A percentile compares a stretch with the other conserved stretches of the same genome.
phyloP scores from a whole-genome alignment of 1,140 invertebrate genomes.

The Nasonia giraulti region DNA sequence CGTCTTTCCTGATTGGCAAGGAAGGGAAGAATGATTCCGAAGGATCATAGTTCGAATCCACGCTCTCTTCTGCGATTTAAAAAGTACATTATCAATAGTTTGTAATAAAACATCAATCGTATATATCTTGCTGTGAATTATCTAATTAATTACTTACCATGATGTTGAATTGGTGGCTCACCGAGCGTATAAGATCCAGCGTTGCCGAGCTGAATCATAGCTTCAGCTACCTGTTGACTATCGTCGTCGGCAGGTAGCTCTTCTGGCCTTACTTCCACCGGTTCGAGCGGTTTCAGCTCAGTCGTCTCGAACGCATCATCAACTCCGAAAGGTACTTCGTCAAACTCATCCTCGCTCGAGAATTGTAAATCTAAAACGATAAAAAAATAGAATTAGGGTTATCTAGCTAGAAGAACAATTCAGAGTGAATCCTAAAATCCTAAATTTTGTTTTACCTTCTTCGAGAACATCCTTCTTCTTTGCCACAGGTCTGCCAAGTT shows the following conservation, averaged over 20 bases:
- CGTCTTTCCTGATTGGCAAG: slow-evolving; percentile 71
- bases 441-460: slow-evolving; percentile 74
- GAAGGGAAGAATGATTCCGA: slow-evolving; percentile 85
- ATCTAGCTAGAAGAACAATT: not conserved
- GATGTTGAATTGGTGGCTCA: slow-evolving; percentile 72
- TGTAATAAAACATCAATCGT: not conserved
- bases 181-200: slow-evolving; percentile 80
- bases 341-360: slow-evolving; percentile 83
- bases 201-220: slow-evolving; percentile 88
- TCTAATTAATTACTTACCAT: slow-evolving; percentile 59
- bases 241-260: slow-evolving; percentile 78
- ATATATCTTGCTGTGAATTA: slow-evolving; percentile 1
- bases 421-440: not conserved
- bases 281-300: slow-evolving; percentile 70
- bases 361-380: slow-evolving; percentile 79
- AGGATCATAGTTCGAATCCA: slow-evolving; percentile 91
- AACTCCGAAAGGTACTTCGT: slow-evolving; percentile 78
- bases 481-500: slow-evolving; percentile 59
- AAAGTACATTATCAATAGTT: not conserved
- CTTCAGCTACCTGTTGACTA: slow-evolving; percentile 87
- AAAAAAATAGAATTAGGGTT: not conserved
- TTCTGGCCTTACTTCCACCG: slow-evolving; percentile 63
- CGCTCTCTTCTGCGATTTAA: slow-evolving; percentile 80
- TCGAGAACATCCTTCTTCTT: slow-evolving; percentile 75
- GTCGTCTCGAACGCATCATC: slow-evolving; percentile 75